Conservation (phyloP, 1,140 invertebrate species). For the Ostrea edulis region DNA sequence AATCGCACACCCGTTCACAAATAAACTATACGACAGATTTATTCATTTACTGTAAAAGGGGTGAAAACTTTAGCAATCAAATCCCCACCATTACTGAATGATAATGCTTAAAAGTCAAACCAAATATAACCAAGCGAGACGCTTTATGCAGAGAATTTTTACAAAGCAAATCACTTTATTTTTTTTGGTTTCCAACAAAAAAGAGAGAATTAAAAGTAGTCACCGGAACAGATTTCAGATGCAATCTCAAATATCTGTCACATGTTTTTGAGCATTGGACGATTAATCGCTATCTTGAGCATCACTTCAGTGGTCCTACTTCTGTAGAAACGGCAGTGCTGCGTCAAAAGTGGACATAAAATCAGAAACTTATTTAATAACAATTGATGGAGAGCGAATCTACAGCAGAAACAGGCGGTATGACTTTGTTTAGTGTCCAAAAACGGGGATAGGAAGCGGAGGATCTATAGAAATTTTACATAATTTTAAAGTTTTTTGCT, state of each 20-base stretch:
- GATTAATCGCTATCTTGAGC: slow-evolving; percentile 16
- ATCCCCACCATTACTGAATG: no score
- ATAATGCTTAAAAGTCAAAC: background rate
- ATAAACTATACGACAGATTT: no score
- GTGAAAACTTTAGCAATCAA: no score
- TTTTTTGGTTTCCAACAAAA: background rate
- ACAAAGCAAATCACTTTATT: background rate
- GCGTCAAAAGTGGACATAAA: slow-evolving; percentile 19
- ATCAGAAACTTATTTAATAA: slow-evolving; percentile 37
- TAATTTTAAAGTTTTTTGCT: slow-evolving; percentile 1
- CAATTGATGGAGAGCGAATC: background rate
- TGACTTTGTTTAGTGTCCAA: background rate
- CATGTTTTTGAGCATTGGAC: background rate
- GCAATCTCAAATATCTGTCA: slow-evolving; percentile 17
- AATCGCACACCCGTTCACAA: no score
- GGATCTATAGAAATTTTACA: background rate
- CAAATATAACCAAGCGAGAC: background rate
- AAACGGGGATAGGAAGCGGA: background rate
- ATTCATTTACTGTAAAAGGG: no score
- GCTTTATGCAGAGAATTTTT: background rate
- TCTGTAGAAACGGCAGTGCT: background rate
- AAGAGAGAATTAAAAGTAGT: background rate
- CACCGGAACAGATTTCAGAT: background rate
- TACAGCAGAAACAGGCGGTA: background rate
- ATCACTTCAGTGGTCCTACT: background rate